Evolutionary conservation across 2,888 invertebrate species (phyloP).

Genomic region (Norana najaformis): DNA sequence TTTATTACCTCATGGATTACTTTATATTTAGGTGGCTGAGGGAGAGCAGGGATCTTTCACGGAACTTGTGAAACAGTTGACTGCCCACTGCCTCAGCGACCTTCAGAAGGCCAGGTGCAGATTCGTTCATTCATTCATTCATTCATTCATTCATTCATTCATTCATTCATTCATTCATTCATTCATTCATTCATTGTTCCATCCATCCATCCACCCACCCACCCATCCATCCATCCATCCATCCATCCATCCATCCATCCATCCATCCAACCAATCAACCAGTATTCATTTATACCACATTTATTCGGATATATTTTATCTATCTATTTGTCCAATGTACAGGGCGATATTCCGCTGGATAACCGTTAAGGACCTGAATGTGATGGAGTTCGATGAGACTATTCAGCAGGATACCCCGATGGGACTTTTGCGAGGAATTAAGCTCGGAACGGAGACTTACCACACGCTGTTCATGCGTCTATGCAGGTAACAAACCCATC

Average conservation of each 20-base stretch:
- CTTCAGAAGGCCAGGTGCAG: slow-evolving; percentile 60
- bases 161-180: neutral
- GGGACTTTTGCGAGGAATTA: slow-evolving; percentile 61
- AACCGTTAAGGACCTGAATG: slow-evolving; percentile 62
- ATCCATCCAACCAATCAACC: neutral
- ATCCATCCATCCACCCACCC: neutral
- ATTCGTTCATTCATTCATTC: neutral
- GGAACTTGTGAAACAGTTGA: slow-evolving; percentile 59
- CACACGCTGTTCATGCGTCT: slow-evolving; percentile 63
- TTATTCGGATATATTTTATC: too few relatives aligned
- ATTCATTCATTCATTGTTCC: neutral
- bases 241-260: neutral
- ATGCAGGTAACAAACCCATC: slow-evolving; percentile 55
- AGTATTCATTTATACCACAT: neutral
- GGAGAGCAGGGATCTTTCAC: slow-evolving; percentile 61
- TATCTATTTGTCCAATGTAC: too few relatives aligned
- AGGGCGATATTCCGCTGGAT: slow-evolving; percentile 63
- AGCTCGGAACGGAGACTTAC: slow-evolving; percentile 63
- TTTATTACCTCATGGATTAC: neutral
- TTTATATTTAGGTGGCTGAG: slow-evolving; percentile 55
- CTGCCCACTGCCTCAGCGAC: slow-evolving; percentile 56
- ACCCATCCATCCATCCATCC: slow-evolving; percentile 18
- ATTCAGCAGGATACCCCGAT: slow-evolving; percentile 56
- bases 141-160: neutral
- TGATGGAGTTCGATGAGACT: slow-evolving; percentile 66